Evolutionary conservation across 2,113 vertebrate genomes (phyloP).

Genomic region (Muntiacus muntjak): DNA sequence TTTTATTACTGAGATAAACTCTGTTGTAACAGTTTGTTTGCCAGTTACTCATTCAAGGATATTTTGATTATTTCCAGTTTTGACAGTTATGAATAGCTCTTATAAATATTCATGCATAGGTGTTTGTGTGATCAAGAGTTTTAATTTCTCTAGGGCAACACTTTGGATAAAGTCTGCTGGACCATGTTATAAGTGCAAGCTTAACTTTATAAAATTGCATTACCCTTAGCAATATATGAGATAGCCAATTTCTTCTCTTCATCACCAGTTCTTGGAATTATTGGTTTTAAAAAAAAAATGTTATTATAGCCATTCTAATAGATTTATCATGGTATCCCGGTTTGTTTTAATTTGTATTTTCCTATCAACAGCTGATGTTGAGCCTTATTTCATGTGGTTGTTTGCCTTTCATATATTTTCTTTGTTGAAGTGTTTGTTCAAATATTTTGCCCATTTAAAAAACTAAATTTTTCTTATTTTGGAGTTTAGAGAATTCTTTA

Average conservation of each 20-base stretch:
- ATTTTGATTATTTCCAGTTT: not conserved
- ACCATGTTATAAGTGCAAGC: not conserved
- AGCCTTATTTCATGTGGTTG: not conserved
- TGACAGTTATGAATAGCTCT: not conserved
- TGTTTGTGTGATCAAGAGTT: not conserved
- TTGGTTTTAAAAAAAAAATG: not conserved
- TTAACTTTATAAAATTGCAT: not conserved
- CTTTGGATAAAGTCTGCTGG: not conserved
- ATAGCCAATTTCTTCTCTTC: not conserved
- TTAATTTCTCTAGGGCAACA: not conserved
- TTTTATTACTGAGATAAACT: not conserved
- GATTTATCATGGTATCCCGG: not conserved
- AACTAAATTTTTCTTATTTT: not conserved
- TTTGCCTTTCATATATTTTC: not conserved
- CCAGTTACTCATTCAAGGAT: not conserved
- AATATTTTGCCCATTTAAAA: not conserved
- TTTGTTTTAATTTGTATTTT: constrained; percentile 8
- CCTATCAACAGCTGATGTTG: not conserved
- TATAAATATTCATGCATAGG: not conserved
- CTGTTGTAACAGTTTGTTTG: not conserved
- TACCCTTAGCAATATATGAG: not conserved
- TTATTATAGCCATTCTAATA: not conserved
- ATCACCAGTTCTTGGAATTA: not conserved
- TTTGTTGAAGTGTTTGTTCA: not conserved
- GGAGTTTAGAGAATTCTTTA: not conserved